A percentile compares a stretch with the other conserved stretches of the same genome.
Evolutionary conservation across 1,140 invertebrate genomes (phyloP).

Genomic region (Orius insidiosus): DNA sequence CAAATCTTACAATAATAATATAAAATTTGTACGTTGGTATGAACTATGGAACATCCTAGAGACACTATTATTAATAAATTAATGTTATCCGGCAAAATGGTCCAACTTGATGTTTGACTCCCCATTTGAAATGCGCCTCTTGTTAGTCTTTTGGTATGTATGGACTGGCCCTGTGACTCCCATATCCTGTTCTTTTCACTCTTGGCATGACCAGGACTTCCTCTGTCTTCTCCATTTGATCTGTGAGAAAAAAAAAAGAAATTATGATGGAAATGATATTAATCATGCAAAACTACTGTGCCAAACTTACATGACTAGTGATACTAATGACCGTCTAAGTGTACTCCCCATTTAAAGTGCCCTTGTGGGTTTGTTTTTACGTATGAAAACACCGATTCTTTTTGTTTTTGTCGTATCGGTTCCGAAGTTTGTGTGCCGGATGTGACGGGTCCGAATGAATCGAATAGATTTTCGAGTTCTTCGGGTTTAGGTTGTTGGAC

Average conservation of each 20-base stretch:
- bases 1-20: too few relatives aligned
- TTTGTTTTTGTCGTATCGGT: not conserved
- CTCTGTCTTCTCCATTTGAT: too few relatives aligned
- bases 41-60: not conserved
- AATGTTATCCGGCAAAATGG: conserved; percentile 16
- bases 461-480: not conserved
- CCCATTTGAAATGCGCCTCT: conserved; percentile 73
- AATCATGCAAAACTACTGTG: not conserved
- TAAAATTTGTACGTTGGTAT: not conserved
- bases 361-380: conserved; percentile 69
- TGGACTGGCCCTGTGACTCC: conserved; percentile 43
- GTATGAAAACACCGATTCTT: conserved; percentile 37
- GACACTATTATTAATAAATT: too few relatives aligned
- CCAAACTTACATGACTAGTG: conserved; percentile 3
- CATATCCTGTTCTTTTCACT: conserved; percentile 7
- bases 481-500: not conserved
- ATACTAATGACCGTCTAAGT: not conserved
- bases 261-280: too few relatives aligned
- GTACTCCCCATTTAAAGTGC: conserved; percentile 73
- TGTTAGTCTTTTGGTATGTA: conserved; percentile 66
- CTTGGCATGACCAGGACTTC: not conserved
- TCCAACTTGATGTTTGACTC: conserved; percentile 40
- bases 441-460: not conserved
- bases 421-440: too few relatives aligned
- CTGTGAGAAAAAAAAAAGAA: too few relatives aligned